Evolutionary conservation across 2,113 vertebrate species (phyloP).

Genomic region (Oncorhynchus clarkii): DNA sequence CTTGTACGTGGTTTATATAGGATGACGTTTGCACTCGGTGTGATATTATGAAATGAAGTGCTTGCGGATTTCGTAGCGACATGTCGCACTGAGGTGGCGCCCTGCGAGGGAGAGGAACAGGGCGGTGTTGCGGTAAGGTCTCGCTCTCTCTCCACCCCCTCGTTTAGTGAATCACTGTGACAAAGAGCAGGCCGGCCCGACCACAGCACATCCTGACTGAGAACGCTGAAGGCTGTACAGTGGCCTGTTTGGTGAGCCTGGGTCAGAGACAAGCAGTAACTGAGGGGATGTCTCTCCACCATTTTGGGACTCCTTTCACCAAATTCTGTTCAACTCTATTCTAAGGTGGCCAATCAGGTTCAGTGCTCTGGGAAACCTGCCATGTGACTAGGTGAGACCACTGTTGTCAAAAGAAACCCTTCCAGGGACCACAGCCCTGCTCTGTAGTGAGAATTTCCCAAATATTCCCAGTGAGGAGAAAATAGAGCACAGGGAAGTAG

Average conservation of each 20-base stretch:
- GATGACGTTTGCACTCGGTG: too few species aligned
- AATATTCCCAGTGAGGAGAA: conserved; percentile 30
- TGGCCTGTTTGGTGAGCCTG: too few species aligned
- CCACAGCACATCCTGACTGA: conserved; percentile 1
- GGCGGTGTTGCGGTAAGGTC: conserved; percentile 49
- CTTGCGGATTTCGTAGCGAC: too few species aligned
- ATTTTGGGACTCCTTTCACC: too few species aligned
- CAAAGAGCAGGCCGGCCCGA: not conserved
- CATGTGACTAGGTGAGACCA: not conserved
- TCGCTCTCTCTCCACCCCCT: conserved; percentile 29
- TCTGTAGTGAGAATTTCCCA: conserved; percentile 35
- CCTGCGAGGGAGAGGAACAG: not conserved
- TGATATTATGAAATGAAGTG: too few species aligned
- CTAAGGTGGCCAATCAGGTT: too few species aligned
- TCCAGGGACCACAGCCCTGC: conserved; percentile 45
- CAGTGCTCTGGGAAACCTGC: too few species aligned
- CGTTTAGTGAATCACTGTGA: conserved; percentile 7
- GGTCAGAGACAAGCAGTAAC: too few species aligned
- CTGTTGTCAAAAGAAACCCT: conserved; percentile 47
- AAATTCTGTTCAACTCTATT: too few species aligned
- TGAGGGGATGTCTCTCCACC: too few species aligned
- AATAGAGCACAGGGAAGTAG: conserved; percentile 27
- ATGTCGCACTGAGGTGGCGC: too few species aligned
- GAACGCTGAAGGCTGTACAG: not conserved
- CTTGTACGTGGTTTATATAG: too few species aligned